These are phyloP conservation scores for Hirtodrosophila duncani DNA, from an alignment of 2,888 invertebrate species.

Conservation along the genomic window DNA sequence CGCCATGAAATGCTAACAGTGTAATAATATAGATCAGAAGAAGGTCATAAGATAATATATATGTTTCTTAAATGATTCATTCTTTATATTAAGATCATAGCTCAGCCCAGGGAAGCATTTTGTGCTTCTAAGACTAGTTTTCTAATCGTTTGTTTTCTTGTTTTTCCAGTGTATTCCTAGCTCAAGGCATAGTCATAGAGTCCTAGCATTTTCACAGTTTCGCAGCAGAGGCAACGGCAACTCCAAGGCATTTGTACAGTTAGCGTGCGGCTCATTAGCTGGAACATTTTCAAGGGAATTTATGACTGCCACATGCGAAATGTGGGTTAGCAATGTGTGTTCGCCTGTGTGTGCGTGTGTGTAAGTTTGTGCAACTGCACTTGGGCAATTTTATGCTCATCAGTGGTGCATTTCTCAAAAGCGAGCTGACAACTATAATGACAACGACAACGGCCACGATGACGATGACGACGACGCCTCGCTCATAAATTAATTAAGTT, in stretches of 20 bases:
- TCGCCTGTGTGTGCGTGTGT: constrained; percentile 4
- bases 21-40: too few relatives aligned
- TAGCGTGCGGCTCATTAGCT: constrained; percentile 69
- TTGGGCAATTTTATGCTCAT: constrained; percentile 70
- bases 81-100: too few relatives aligned
- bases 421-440: background rate
- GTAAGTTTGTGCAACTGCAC: too few relatives aligned
- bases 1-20: too few relatives aligned
- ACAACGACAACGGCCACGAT: too few relatives aligned
- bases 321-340: constrained; percentile 58
- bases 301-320: constrained; percentile 61
- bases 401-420: constrained; percentile 63
- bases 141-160: too few relatives aligned
- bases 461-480: constrained; percentile 40
- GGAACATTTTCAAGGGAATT: constrained; percentile 65
- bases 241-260: constrained; percentile 56
- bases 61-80: too few relatives aligned
- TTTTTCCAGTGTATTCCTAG: too few relatives aligned
- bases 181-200: constrained; percentile 10
- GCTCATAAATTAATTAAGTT: constrained; percentile 77
- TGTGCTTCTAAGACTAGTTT: too few relatives aligned
- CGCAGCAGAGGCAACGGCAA: constrained; percentile 13
- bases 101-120: too few relatives aligned
- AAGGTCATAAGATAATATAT: too few relatives aligned
- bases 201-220: constrained; percentile 19